A percentile compares a stretch with the other conserved stretches of the same genome.
phyloP scores from a whole-genome alignment of 2,888 invertebrate genomes.

The Mesorhabditis sp. region DNA sequence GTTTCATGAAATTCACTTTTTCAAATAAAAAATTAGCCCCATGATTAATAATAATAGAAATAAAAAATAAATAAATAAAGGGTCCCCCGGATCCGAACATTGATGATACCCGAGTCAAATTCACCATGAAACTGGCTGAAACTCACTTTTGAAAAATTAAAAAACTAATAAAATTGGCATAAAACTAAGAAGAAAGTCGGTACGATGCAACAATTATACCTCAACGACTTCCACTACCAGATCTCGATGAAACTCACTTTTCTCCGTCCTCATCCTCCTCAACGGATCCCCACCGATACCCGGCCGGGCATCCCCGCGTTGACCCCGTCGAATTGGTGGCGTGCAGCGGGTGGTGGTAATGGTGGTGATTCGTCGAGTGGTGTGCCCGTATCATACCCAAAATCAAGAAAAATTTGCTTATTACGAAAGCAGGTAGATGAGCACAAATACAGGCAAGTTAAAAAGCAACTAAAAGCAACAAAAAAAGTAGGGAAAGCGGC shows the following conservation, averaged over 20 bases:
- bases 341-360: background rate
- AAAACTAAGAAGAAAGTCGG: no score
- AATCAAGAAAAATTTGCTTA: background rate
- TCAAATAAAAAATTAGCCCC: no score
- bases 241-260: background rate
- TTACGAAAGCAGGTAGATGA: background rate
- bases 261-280: background rate
- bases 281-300: background rate
- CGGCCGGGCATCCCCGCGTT: background rate
- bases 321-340: background rate
- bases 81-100: no score
- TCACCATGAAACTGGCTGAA: no score
- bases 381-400: background rate
- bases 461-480: background rate
- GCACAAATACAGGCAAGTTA: background rate
- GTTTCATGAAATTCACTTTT: no score
- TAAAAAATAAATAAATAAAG: no score
- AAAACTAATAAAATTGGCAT: no score
- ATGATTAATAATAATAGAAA: no score
- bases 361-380: background rate
- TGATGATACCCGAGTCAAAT: no score
- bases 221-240: background rate
- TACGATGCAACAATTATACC: no score
- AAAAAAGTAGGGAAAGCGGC: background rate
- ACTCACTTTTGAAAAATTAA: no score